Conservation (phyloP, 2,888 invertebrate genomes). For the Crossocerus cetratus region DNA sequence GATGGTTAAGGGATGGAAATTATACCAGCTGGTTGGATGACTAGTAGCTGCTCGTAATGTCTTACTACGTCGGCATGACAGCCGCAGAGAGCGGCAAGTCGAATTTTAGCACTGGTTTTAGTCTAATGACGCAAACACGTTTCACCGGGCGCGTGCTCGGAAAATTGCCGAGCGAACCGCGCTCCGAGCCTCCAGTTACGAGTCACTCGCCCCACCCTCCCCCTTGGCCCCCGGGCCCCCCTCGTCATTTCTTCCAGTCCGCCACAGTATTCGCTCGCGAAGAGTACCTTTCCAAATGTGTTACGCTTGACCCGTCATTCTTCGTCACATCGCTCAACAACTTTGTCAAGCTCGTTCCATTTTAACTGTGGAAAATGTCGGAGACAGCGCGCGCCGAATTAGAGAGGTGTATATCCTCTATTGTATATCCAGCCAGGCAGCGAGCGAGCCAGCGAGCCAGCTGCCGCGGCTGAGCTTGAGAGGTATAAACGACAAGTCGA, state of each 20-base stretch:
- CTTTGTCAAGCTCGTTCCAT: background rate
- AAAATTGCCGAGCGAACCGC: conserved; percentile 44
- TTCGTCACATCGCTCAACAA: background rate
- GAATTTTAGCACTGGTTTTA: conserved; percentile 68
- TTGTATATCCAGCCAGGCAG: background rate
- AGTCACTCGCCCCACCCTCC: conserved; percentile 16
- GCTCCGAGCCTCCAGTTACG: background rate
- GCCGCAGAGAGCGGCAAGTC: conserved; percentile 49
- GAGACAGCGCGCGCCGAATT: no score
- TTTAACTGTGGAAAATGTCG: no score
- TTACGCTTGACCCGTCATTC: conserved; percentile 12
- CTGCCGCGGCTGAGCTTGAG: no score
- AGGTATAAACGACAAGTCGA: no score
- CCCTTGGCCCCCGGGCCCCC: no score
- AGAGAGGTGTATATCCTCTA: no score
- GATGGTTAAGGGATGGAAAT: conserved; percentile 59
- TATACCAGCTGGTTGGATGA: conserved; percentile 60
- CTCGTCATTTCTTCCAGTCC: background rate
- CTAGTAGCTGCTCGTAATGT: conserved; percentile 53
- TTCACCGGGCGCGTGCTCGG: conserved; percentile 47
- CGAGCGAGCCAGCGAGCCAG: background rate
- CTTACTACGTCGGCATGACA: conserved; percentile 60
- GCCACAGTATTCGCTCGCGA: background rate
- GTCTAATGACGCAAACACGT: conserved; percentile 72
- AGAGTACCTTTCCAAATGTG: conserved; percentile 19